These are phyloP conservation scores for Pogonocichla stellata DNA, from an alignment of 2,113 vertebrate species.

Conservation along the genomic window DNA sequence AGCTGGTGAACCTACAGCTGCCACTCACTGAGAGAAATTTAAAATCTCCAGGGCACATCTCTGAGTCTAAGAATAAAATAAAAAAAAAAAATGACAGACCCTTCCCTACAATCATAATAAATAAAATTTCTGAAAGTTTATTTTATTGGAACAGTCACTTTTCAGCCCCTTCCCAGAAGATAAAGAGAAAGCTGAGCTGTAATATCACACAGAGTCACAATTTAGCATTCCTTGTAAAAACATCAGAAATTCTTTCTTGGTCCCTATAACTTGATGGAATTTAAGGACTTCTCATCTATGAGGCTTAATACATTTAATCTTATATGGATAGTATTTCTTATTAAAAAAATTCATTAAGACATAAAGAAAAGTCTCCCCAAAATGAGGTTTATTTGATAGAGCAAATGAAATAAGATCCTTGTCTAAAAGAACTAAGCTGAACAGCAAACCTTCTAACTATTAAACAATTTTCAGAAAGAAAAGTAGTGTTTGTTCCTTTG, in stretches of 20 bases:
- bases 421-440: background rate
- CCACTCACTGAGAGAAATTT: background rate
- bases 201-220: background rate
- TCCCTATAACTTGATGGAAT: background rate
- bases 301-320: background rate
- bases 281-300: background rate
- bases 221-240: background rate
- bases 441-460: background rate
- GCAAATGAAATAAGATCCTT: background rate
- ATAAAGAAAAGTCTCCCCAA: background rate
- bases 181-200: background rate
- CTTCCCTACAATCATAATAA: background rate
- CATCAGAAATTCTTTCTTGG: background rate
- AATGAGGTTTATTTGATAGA: background rate
- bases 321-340: background rate
- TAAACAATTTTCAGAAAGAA: background rate
- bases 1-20: background rate
- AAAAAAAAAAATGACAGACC: background rate
- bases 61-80: background rate
- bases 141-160: background rate
- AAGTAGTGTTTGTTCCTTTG: background rate
- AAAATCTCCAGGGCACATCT: background rate
- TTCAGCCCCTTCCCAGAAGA: background rate
- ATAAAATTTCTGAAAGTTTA: background rate
- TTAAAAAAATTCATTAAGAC: background rate